These are phyloP conservation scores for Phrynocephalus forsythii DNA, from an alignment of 2,797 vertebrate species.

Conservation along the genomic window DNA sequence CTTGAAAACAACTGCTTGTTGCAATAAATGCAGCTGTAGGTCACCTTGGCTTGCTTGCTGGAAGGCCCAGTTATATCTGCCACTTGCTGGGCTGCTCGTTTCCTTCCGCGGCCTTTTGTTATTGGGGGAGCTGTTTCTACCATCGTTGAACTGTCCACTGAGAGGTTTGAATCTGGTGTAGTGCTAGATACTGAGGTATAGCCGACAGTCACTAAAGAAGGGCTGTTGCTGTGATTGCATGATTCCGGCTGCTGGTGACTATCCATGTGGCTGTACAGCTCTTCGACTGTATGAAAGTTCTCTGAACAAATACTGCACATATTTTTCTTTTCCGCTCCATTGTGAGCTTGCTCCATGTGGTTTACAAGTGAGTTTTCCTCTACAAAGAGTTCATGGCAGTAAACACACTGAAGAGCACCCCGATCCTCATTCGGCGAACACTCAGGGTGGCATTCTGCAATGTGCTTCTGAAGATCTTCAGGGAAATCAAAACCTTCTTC, in stretches of 20 bases:
- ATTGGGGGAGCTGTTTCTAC: conserved; percentile 90
- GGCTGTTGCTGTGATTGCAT: conserved; percentile 98
- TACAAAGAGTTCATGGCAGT: conserved; percentile 96
- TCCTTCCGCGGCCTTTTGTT: conserved; percentile 92
- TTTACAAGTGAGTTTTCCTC: conserved; percentile 92
- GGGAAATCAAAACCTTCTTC: conserved; percentile 98
- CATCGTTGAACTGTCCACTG: conserved; percentile 96
- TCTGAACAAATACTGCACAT: conserved; percentile 94
- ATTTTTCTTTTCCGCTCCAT: conserved; percentile 90
- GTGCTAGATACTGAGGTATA: conserved; percentile 99
- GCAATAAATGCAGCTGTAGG: conserved; percentile 98
- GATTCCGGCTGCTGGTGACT: conserved; percentile 97
- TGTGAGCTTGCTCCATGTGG: conserved; percentile 94
- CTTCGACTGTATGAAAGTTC: conserved; percentile 93
- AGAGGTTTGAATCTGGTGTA: conserved; percentile 98
- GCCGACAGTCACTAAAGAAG: conserved; percentile 93
- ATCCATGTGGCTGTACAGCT: conserved; percentile 97
- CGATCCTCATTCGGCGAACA: conserved; percentile 94
- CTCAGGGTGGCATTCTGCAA: conserved; percentile 96
- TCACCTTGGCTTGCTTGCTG: conserved; percentile 92
- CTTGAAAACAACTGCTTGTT: conserved; percentile 97
- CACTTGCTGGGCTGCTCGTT: conserved; percentile 89
- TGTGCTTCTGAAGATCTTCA: conserved; percentile 97
- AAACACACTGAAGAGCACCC: conserved; percentile 93
- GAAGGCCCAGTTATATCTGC: conserved; percentile 88